These are phyloP conservation scores for Bombylius discolor DNA, from an alignment of 2,888 invertebrate genomes.

Conservation along the genomic window DNA sequence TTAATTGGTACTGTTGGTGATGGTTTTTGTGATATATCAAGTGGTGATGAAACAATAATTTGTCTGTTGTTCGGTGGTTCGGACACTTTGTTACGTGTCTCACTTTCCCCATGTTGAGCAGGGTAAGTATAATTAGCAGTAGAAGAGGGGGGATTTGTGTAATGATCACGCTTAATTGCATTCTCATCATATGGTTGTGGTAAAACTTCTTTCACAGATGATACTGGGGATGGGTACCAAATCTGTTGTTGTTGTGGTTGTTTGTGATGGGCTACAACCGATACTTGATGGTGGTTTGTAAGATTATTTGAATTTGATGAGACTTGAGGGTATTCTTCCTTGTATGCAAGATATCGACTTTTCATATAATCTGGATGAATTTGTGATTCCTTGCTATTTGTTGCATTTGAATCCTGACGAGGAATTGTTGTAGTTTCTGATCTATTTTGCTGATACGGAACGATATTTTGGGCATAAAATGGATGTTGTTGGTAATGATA, in stretches of 20 bases:
- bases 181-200: background rate
- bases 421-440: background rate
- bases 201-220: background rate
- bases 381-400: background rate
- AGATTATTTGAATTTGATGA: background rate
- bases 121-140: background rate
- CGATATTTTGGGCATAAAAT: background rate
- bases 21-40: background rate
- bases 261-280: background rate
- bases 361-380: background rate
- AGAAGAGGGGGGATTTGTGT: background rate
- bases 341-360: background rate
- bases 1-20: slow-evolving; percentile 7
- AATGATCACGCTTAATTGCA: slow-evolving; percentile 10
- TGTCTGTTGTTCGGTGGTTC: background rate
- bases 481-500: background rate
- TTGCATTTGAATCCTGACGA: background rate
- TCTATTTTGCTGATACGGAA: background rate
- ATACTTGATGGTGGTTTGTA: background rate
- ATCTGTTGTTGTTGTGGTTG: background rate
- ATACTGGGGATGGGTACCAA: background rate
- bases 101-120: background rate
- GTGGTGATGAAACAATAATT: background rate
- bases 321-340: background rate
- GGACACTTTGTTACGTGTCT: background rate